Evolutionary conservation across 2,888 invertebrate genomes (phyloP).

Genomic region (Lutraria lutraria): DNA sequence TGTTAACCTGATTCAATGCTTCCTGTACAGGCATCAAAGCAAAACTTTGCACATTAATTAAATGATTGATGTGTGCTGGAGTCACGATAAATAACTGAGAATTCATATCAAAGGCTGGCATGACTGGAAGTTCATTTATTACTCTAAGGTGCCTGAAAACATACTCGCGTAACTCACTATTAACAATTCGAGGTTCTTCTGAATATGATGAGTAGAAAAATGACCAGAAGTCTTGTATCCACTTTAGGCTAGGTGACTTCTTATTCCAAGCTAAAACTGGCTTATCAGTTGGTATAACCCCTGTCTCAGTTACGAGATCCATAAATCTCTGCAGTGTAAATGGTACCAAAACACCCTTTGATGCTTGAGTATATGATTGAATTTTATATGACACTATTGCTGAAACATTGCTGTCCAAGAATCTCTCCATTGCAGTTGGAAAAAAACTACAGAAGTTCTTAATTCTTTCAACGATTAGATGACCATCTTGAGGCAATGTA

Average conservation of each 20-base stretch:
- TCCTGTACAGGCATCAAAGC: not conserved
- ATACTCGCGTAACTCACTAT: not conserved
- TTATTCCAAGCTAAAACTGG: not conserved
- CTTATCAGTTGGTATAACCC: not conserved
- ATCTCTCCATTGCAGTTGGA: not conserved
- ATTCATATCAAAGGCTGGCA: not conserved
- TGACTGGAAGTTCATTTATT: not conserved
- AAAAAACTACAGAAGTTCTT: not conserved
- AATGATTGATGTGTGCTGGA: not conserved
- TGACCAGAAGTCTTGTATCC: not conserved
- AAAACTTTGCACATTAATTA: conserved; percentile 22
- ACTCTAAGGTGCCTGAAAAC: not conserved
- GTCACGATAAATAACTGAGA: not conserved
- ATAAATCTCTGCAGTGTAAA: conserved; percentile 24
- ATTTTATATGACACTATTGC: not conserved
- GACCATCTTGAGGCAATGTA: not conserved
- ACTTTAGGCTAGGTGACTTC: not conserved
- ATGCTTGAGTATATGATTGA: not conserved
- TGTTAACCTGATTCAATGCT: not conserved
- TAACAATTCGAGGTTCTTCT: not conserved
- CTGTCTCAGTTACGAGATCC: not conserved
- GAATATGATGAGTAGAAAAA: not conserved
- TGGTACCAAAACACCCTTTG: not conserved
- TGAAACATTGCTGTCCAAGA: not conserved
- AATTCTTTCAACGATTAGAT: not conserved